phyloP scores from a whole-genome alignment of 2,797 vertebrate species.

The Darevskia mixta region DNA sequence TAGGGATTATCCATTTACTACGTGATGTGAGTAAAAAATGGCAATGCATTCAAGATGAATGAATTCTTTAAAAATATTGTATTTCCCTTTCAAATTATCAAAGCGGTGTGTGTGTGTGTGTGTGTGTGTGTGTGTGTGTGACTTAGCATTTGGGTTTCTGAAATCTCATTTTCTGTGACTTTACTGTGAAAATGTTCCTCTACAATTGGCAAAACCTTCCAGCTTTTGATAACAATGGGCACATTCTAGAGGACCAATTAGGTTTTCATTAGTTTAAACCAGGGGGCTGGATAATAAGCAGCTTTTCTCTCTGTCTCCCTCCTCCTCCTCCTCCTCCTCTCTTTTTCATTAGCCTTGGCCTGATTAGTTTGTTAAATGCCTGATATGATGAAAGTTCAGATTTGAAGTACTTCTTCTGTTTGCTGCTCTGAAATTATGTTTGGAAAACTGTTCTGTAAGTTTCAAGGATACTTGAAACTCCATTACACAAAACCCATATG shows the following conservation, averaged over 20 bases:
- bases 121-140: background rate
- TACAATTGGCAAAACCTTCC: accelerated
- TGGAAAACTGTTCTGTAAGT: conserved; percentile 52
- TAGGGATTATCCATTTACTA: background rate
- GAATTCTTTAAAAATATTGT: background rate
- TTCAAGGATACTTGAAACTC: conserved; percentile 57
- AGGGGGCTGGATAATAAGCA: conserved; percentile 15
- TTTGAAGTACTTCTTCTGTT: conserved; percentile 56
- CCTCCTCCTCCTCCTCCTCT: too few species aligned
- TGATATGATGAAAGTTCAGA: conserved; percentile 35
- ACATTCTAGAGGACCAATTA: background rate
- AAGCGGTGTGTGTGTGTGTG: background rate
- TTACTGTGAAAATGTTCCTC: accelerated
- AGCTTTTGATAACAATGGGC: background rate
- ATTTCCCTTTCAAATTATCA: background rate
- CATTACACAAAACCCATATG: conserved; percentile 50
- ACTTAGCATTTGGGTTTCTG: background rate
- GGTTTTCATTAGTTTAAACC: background rate
- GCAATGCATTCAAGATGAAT: background rate
- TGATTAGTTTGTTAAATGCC: conserved; percentile 27
- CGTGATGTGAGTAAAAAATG: background rate
- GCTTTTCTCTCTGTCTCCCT: conserved; percentile 24
- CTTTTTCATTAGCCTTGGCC: conserved; percentile 44
- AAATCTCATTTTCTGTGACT: background rate
- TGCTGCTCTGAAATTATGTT: conserved; percentile 50